Base-by-base conservation (phyloP, 2,888 invertebrate genomes). In the Epinotia demarniana region DNA sequence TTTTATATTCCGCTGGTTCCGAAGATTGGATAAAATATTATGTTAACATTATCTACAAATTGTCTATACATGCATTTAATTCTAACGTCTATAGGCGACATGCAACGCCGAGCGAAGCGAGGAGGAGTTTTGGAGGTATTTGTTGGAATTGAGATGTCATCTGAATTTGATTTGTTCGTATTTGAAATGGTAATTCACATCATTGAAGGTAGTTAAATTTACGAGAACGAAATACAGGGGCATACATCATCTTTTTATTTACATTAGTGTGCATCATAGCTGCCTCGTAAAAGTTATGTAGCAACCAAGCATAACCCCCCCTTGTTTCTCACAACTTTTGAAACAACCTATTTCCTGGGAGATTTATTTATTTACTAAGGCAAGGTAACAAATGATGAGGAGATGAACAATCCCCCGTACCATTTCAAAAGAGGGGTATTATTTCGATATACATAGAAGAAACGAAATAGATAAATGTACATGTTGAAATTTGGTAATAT, bases 31-130 rank as follows among this genome's bases (percentile, higher is more conserved):
- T 76, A 43, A 78, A 73, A 80, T 77, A 72, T 72, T 58, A 68
- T 66, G 71, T 67, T 70, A 81, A 81, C 77, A 77, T 82, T 82
- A 83, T 83, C 83, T 85, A 85, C 82, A 84, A 80, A 80, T 79
- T 77, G 49, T 78, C 76, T 77, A 79, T 81, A 80, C 64, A 70
- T 75, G 70, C 18, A 71, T 60, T 67, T 62, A 67, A 33, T 71
- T n/a, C 23, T 71, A 70, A 71, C 61, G 19, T 62, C 66, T 67
- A 71, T 70, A 58, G 23, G 61, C 55, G 61, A 60, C 23, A 57
- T 19, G 43, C 6, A n/a, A 33, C 71, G 27, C 61, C 67, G 67
- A 67, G 71, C 70, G 64, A 27, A 75, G 75, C 60, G 70, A 60
- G 68, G 60, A 57, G 55, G 33, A 53, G 43, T 5, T 4, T 55